phyloP scores from a whole-genome alignment of 1,140 invertebrate species.

The Idris sp. region DNA sequence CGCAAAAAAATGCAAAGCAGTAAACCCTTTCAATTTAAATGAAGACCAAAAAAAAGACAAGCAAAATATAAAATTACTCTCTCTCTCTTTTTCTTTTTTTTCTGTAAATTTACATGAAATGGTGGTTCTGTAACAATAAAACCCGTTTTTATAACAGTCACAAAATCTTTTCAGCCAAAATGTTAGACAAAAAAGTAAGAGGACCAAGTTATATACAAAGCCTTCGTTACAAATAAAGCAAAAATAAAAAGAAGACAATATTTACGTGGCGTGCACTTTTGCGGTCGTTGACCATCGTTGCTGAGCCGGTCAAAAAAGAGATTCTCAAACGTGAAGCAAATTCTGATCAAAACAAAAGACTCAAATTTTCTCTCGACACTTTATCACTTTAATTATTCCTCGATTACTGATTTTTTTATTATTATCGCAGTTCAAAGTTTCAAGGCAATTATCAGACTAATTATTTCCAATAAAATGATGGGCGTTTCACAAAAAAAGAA shows the following conservation, averaged over 20 bases:
- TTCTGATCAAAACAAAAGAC: constrained; percentile 6
- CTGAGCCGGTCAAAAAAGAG: constrained; percentile 1
- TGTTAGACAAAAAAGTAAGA: constrained; percentile 7
- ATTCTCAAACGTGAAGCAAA: background rate
- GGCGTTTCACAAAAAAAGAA: too few species aligned
- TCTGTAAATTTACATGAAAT: too few species aligned
- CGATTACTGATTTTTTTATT: constrained; percentile 27
- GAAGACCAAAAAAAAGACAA: too few species aligned
- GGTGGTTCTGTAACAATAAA: constrained; percentile 11
- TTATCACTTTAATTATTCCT: constrained; percentile 19
- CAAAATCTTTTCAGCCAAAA: constrained; percentile 4
- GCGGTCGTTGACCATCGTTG: constrained; percentile 39
- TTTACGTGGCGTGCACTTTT: constrained; percentile 30
- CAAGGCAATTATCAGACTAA: constrained; percentile 52
- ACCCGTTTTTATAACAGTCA: constrained; percentile 13
- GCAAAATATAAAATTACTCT: too few species aligned
- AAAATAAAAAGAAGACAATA: constrained; percentile 17
- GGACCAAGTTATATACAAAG: constrained; percentile 11
- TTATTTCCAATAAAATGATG: too few species aligned
- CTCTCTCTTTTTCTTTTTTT: too few species aligned
- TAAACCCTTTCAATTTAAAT: too few species aligned
- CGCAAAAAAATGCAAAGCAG: too few species aligned
- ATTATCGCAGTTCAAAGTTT: constrained; percentile 49
- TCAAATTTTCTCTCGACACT: background rate
- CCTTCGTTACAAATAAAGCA: constrained; percentile 28